phyloP scores from a whole-genome alignment of 37 sponge, comb jelly and placozoan genomes.

The Mnemiopsis leidyi region DNA sequence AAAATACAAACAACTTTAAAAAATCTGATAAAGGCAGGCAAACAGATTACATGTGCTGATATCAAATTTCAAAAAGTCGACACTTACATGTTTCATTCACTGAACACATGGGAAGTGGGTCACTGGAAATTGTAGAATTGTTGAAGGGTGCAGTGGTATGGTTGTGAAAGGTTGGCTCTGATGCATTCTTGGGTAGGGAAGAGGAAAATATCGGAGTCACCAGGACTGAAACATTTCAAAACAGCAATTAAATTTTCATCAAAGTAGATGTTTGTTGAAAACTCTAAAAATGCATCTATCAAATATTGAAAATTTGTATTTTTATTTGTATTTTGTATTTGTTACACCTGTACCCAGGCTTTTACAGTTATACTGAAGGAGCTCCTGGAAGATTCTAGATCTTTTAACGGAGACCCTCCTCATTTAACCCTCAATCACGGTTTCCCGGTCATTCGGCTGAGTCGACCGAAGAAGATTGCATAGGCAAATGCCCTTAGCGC shows the following conservation, averaged over 20 bases:
- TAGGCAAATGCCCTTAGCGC: too few species aligned
- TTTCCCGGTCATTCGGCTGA: too few species aligned
- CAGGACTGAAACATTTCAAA: neutral
- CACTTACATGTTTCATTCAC: constrained; percentile 37
- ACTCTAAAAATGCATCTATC: neutral
- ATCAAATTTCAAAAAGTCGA: too few species aligned
- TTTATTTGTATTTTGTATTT: neutral
- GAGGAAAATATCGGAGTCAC: neutral
- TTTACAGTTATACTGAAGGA: too few species aligned
- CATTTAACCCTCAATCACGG: too few species aligned
- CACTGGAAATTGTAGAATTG: neutral
- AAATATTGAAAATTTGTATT: neutral
- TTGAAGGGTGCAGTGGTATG: neutral
- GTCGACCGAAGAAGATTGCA: too few species aligned
- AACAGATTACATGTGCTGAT: too few species aligned
- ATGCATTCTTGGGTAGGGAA: neutral
- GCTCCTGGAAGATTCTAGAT: too few species aligned
- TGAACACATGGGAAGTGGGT: neutral
- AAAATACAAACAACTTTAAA: too few species aligned
- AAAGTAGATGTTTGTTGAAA: neutral
- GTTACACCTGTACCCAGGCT: too few species aligned
- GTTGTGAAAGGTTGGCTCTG: neutral
- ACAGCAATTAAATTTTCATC: neutral
- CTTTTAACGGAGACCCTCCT: too few species aligned
- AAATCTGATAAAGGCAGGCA: neutral